Percentiles rank a stretch among this genome's conserved stretches.
These are phyloP conservation scores for Pelobates fuscus DNA, from an alignment of 2,113 vertebrate species.

Conservation along the genomic window DNA sequence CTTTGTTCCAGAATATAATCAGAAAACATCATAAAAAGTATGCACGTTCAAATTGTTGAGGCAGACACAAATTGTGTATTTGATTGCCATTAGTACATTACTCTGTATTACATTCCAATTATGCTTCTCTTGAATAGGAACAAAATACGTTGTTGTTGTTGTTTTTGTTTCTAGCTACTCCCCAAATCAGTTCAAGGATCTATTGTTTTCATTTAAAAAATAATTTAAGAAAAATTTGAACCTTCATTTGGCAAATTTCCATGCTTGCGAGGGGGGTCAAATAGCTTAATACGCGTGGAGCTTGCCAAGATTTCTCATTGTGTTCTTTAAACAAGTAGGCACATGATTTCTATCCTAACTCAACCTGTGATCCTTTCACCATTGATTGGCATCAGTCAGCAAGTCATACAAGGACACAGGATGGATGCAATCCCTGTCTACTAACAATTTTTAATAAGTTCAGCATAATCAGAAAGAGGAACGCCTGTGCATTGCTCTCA, in stretches of 20 bases:
- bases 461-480: too few relatives aligned
- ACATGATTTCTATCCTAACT: slow-evolving; percentile 18
- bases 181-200: slow-evolving; percentile 12
- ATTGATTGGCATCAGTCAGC: slow-evolving; percentile 32
- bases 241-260: slow-evolving; percentile 26
- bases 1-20: too few relatives aligned
- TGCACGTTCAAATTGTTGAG: too few relatives aligned
- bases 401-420: slow-evolving; percentile 36
- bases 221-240: too few relatives aligned
- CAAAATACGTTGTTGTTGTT: too few relatives aligned
- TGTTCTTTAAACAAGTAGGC: slow-evolving; percentile 39
- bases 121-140: slow-evolving; percentile 7
- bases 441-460: not conserved
- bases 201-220: too few relatives aligned
- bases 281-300: not conserved
- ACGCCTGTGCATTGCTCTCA: too few relatives aligned
- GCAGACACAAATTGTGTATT: too few relatives aligned
- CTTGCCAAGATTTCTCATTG: slow-evolving; percentile 36
- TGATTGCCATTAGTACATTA: too few relatives aligned
- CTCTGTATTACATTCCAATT: not conserved
- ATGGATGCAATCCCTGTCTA: not conserved
- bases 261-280: not conserved
- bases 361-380: slow-evolving; percentile 20
- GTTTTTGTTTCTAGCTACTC: not conserved
- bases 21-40: too few relatives aligned